Conservation (phyloP, 2,797 vertebrate species). For the Hylomyscus alleni region DNA sequence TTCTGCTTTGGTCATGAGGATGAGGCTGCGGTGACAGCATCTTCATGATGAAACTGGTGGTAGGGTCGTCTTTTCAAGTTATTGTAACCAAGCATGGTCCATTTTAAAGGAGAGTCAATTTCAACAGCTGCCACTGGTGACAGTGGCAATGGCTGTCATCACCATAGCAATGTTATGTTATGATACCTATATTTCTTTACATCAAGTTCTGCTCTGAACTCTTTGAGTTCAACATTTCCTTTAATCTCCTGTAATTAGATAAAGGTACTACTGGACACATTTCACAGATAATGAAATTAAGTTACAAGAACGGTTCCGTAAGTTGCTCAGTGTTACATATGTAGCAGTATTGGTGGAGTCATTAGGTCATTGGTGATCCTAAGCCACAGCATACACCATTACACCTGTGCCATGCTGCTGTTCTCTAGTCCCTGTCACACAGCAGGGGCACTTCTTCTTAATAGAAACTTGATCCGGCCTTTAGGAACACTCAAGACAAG, state of each 20-base stretch:
- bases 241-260: slow-evolving; percentile 21
- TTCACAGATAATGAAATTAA: slow-evolving; percentile 46
- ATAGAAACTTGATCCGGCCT: not conserved
- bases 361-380: not conserved
- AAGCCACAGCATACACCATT: not conserved
- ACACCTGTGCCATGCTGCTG: not conserved
- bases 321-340: not conserved
- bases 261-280: not conserved
- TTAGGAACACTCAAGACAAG: not conserved
- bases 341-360: not conserved
- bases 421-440: not conserved
- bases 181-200: not conserved
- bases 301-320: not conserved
- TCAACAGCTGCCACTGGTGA: not conserved
- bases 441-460: not conserved
- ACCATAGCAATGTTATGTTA: not conserved
- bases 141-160: not conserved
- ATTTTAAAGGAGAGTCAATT: slow-evolving; percentile 41
- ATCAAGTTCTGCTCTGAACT: not conserved
- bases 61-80: slow-evolving; percentile 35
- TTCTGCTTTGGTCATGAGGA: slow-evolving; percentile 59
- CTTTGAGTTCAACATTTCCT: slow-evolving; percentile 40
- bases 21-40: not conserved
- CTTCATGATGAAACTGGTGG: slow-evolving; percentile 37
- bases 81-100: not conserved